Conservation (phyloP, 2,113 vertebrate genomes). For the Istiophorus platypterus region DNA sequence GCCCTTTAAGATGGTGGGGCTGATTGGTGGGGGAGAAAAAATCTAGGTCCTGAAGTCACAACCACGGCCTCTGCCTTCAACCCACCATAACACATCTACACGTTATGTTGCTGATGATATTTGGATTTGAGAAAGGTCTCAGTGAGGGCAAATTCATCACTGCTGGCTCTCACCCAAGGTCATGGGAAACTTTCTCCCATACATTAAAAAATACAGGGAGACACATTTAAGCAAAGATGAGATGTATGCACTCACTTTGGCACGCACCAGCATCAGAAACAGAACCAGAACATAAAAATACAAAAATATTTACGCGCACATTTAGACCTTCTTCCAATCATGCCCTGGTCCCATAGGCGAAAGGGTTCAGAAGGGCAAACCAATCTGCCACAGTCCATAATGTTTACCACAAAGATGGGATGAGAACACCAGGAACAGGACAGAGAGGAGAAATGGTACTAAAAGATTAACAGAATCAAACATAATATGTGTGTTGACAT, state of each 20-base stretch:
- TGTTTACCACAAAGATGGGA: conserved; percentile 24
- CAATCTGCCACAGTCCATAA: conserved; percentile 57
- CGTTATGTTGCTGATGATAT: conserved; percentile 30
- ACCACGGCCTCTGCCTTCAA: conserved; percentile 30
- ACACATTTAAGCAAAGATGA: not conserved
- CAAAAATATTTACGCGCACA: conserved; percentile 32
- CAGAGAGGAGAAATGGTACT: not conserved
- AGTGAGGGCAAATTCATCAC: conserved; percentile 1
- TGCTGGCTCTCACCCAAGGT: conserved; percentile 18
- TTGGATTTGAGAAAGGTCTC: conserved; percentile 38
- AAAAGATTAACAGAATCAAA: not conserved
- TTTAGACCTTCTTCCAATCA: conserved; percentile 22
- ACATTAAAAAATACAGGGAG: conserved; percentile 20
- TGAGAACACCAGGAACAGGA: not conserved
- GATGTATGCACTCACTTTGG: not conserved
- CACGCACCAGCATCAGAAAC: not conserved
- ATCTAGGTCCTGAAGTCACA: conserved; percentile 20
- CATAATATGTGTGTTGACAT: not conserved
- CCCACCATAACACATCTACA: conserved; percentile 19
- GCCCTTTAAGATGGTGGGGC: not conserved
- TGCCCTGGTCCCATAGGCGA: conserved; percentile 40
- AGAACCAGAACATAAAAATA: conserved; percentile 38
- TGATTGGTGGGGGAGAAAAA: not conserved
- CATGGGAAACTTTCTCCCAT: not conserved
- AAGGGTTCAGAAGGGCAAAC: conserved; percentile 63